Base-by-base conservation (phyloP, 2,888 invertebrate species). In the Trichacis sp. region DNA sequence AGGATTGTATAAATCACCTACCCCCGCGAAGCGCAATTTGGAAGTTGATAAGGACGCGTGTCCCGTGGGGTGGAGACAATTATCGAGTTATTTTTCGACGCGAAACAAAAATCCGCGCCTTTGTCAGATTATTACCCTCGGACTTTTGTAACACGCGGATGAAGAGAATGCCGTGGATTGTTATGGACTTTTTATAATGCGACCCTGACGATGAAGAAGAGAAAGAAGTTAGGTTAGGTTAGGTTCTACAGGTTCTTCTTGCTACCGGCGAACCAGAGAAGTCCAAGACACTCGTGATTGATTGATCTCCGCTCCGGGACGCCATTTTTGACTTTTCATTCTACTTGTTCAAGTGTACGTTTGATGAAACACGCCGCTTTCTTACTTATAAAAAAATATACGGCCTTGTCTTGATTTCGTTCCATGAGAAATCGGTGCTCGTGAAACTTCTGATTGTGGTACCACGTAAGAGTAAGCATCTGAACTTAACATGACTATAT, bases 281-380 rank as follows among this genome's bases (percentile, higher is more conserved):
- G 75, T 70, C 74, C 75, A 73, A 73, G 76, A 78, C 79, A 75
- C 65, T 64, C 69, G 77, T 82, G 82, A 82, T 82, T 82, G 82
- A 82, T 82, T 79, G 80, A 80, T 80, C 77, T 76, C 74, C 78
- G 73, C 77, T 77, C 76, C 76, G 75, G 77, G 78, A 73, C 17
- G 46, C 19, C 42, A 19, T 40, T 30, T 42, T 20, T 30, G 14
- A 19, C 42, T 56, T 56, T 56, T 56, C 30, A 46, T 46, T 24
- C 36, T 18, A 46, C 46, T 46, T 46, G 46, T 29, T 46, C 46
- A 19, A 43, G 18, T 43, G 43, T 19, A 8, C 42, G 42, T 42
- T 43, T 43, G 46, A 46, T 46, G 46, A 24, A 46, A 46, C 46
- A 46, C 18, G 24, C 46, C 46, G 46, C 46, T 46, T 46, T 46